Conservation (phyloP, 2,113 vertebrate species). For the Charadrius vociferus region DNA sequence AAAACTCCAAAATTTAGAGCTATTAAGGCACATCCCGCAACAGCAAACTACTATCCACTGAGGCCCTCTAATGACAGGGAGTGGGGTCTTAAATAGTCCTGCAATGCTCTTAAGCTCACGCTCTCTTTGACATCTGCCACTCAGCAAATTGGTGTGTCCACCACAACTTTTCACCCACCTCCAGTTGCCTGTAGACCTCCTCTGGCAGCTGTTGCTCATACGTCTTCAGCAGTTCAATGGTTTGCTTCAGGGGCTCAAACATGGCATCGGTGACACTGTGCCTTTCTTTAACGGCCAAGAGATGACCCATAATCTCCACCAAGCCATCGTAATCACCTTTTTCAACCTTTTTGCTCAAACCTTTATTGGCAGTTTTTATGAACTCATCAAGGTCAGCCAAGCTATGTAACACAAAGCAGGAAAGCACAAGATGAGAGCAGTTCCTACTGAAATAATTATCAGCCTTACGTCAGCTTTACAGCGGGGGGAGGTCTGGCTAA, state of each 20-base stretch:
- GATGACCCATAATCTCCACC: conserved; percentile 87
- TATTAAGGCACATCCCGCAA: not conserved
- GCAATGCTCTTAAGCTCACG: not conserved
- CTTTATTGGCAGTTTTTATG: conserved; percentile 70
- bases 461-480: not conserved
- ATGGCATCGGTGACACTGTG: conserved; percentile 84
- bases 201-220: conserved; percentile 90
- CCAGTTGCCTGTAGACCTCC: conserved; percentile 84
- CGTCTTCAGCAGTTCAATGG: conserved; percentile 84
- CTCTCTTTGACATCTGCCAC: not conserved
- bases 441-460: rapidly evolving
- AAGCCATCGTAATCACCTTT: conserved; percentile 83
- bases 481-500: not conserved
- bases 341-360: conserved; percentile 82
- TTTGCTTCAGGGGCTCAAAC: conserved; percentile 93
- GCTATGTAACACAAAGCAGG: conserved; percentile 63
- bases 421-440: not conserved
- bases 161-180: conserved; percentile 74
- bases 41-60: not conserved
- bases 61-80: conserved; percentile 33
- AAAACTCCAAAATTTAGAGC: not conserved
- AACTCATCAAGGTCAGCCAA: conserved; percentile 87
- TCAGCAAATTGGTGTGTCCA: not conserved
- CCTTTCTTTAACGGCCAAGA: conserved; percentile 89
- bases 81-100: not conserved